Base-by-base conservation (phyloP, 1,140 invertebrate genomes). In the Drosophila lacertosa region DNA sequence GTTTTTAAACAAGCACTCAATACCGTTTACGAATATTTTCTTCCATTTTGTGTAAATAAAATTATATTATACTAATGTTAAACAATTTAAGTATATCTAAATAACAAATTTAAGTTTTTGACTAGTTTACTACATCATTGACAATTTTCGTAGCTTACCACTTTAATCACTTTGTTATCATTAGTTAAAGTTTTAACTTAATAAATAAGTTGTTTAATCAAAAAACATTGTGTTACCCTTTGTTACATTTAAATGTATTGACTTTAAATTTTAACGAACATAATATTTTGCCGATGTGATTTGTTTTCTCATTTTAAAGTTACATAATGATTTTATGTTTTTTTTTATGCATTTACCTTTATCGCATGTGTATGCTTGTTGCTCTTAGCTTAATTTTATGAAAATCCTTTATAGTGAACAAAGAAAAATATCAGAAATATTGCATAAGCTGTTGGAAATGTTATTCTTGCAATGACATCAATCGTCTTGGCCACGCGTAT, bases 341-440 rank as follows among this genome's bases (percentile, higher is more conserved):
- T 6, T 72, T 39, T 13, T 59, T 76, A 42, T 60, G 58, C 64
- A 67, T 29, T 42, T 39, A 57, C 10, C 22, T 62, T 35, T 42
- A 62, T 35, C 62, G 51, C 40, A 45, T 50, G 55, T 65, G 68
- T 42, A 63, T 53, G 62, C 55, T 9, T 47, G 60, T 47, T 62
- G 24, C 47, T 63, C 29, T 74, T 66, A 65, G 71, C 74, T 82
- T 89, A 82, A 39, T 89, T 76, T 93, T 94, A 94, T 93, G 93
- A 93, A 91, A 94, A 94, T 91, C 93, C 93, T 91, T 96, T 97
- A 92, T 97, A 97, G 93, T 97, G 96, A 78, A 97, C 96, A 93
- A 98, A 98, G 94, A 98, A 98, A 93, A 97, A 98, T 90, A 97
- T 96, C 74, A 98, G 94, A 93, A 98, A 98, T 83, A 97, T 94